Conservation (phyloP, 1,140 invertebrate species). For the Drosophila gunungcola region DNA sequence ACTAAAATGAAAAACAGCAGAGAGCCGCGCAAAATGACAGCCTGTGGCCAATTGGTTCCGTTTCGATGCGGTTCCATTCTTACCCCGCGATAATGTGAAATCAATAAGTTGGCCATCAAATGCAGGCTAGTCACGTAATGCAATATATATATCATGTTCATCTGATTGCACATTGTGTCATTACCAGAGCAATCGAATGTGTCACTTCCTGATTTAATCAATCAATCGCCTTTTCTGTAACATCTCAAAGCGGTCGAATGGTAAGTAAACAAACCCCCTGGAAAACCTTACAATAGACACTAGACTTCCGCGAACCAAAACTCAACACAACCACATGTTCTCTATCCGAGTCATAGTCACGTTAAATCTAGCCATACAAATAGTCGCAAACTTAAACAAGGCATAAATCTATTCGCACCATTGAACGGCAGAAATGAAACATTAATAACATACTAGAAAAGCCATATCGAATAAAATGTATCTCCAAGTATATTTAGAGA, state of each 20-base stretch:
- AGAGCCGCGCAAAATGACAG: constrained; percentile 7
- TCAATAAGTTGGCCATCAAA: constrained; percentile 62
- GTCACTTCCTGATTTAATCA: constrained; percentile 42
- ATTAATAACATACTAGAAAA: constrained; percentile 59
- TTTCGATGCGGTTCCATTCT: constrained; percentile 17
- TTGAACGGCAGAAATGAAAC: constrained; percentile 48
- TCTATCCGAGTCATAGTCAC: constrained; percentile 28
- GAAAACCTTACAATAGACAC: constrained; percentile 24
- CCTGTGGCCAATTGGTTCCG: constrained; percentile 33
- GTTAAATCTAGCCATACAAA: constrained; percentile 35
- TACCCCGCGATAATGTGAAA: constrained; percentile 51
- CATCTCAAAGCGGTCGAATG: constrained; percentile 4
- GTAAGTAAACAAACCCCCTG: constrained; percentile 4
- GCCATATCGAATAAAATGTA: constrained; percentile 41
- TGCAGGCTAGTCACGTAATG: constrained; percentile 46
- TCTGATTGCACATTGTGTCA: constrained; percentile 8
- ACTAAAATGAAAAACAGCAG: constrained; percentile 26
- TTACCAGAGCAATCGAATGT: constrained; percentile 17
- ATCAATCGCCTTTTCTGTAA: constrained; percentile 22
- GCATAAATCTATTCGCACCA: constrained; percentile 69
- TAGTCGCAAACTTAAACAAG: constrained; percentile 54
- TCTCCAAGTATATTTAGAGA: constrained; percentile 60
- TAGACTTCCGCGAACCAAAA: constrained; percentile 18
- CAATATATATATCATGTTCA: constrained; percentile 28
- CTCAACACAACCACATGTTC: constrained; percentile 40